These are phyloP conservation scores for Triplophysa siluroides DNA, from an alignment of 2,113 vertebrate genomes.

Conservation along the genomic window DNA sequence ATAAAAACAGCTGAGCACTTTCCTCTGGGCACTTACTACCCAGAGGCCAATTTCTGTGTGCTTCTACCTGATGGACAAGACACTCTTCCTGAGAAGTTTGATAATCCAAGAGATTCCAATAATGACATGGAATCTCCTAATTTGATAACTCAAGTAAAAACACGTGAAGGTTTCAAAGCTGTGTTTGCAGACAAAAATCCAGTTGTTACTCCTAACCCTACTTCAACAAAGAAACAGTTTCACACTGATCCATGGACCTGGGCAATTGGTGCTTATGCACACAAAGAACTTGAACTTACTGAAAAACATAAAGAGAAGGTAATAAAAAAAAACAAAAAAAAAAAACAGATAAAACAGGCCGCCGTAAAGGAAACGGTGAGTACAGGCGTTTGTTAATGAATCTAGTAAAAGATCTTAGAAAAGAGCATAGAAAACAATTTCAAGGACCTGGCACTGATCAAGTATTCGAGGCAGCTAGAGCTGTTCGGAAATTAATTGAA, in stretches of 20 bases:
- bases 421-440: background rate
- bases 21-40: constrained; percentile 13
- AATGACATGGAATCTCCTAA: constrained; percentile 1
- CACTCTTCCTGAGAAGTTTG: background rate
- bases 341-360: no score
- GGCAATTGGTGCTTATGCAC: background rate
- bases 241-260: background rate
- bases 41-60: constrained; percentile 21
- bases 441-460: background rate
- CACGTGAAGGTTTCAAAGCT: background rate
- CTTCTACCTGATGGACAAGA: background rate
- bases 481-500: background rate
- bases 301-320: no score
- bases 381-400: background rate
- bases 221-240: background rate
- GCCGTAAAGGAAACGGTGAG: background rate
- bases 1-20: constrained; percentile 1
- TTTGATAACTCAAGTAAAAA: background rate
- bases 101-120: rapidly evolving
- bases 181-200: background rate
- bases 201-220: background rate
- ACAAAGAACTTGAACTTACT: background rate
- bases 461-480: background rate
- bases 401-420: background rate
- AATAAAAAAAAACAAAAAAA: background rate